Conservation (phyloP, 2,888 invertebrate species). For the Ceraclea dissimilis region DNA sequence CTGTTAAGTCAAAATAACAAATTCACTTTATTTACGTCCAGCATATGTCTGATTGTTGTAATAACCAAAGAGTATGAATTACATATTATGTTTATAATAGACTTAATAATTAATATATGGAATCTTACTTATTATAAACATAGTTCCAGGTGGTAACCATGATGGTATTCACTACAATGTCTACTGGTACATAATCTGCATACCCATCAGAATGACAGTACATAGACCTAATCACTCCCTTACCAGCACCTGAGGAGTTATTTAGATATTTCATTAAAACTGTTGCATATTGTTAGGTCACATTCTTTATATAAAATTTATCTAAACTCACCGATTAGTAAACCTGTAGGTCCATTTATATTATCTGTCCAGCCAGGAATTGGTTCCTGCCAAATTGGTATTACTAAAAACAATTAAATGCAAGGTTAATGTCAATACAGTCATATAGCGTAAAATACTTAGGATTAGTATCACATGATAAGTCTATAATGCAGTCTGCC, state of each 20-base stretch:
- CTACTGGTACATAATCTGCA: conserved; percentile 75
- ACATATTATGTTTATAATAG: no score
- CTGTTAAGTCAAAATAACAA: conserved; percentile 42
- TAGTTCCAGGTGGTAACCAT: conserved; percentile 61
- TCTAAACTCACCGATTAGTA: conserved; percentile 50
- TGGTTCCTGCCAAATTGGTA: conserved; percentile 80
- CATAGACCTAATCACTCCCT: conserved; percentile 85
- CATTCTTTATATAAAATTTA: no score
- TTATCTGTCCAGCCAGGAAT: conserved; percentile 90
- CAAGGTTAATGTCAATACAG: background rate
- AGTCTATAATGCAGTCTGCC: no score
- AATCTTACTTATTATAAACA: conserved; percentile 47
- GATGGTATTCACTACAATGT: conserved; percentile 72
- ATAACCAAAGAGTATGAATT: background rate
- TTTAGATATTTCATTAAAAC: no score
- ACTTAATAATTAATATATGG: no score
- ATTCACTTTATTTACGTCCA: conserved; percentile 1
- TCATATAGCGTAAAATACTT: no score
- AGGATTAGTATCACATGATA: no score
- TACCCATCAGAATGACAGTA: conserved; percentile 71
- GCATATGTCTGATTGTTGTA: background rate
- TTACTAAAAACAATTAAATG: conserved; percentile 46
- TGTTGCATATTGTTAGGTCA: no score
- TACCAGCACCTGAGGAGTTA: conserved; percentile 56
- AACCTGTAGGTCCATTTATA: conserved; percentile 84